Percentiles rank a stretch among this genome's conserved stretches.
phyloP scores from a whole-genome alignment of 2,888 invertebrate species.

The Halocaridina rubra region DNA sequence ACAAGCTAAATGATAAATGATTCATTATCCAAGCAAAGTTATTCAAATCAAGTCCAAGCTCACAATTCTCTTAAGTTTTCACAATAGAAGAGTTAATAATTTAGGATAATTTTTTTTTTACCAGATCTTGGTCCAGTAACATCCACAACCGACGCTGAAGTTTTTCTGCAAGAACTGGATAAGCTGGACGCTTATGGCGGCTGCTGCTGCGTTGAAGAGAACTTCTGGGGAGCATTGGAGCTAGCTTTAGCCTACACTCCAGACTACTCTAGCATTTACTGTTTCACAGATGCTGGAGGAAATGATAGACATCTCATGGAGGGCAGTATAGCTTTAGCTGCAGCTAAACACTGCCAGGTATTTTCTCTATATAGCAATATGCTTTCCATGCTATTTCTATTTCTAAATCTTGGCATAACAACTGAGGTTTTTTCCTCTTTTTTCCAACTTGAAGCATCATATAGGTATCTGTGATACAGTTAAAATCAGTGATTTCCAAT shows the following conservation, averaged over 20 bases:
- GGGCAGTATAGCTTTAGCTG: constrained; percentile 34
- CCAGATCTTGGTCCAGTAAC: constrained; percentile 35
- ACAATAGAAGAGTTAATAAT: too few species aligned
- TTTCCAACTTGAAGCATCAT: not conserved
- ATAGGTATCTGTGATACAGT: not conserved
- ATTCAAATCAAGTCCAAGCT: too few species aligned
- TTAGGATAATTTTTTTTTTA: too few species aligned
- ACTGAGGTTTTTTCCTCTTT: not conserved
- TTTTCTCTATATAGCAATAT: not conserved
- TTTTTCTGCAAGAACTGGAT: constrained; percentile 24
- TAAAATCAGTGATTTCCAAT: not conserved
- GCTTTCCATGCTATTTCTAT: not conserved
- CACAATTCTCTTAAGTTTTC: too few species aligned
- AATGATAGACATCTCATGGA: constrained; percentile 45
- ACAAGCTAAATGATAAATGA: too few species aligned
- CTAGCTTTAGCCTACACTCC: constrained; percentile 29
- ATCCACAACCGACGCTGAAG: constrained; percentile 1
- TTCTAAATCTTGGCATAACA: not conserved
- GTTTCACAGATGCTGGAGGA: constrained; percentile 47
- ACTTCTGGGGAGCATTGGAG: constrained; percentile 44
- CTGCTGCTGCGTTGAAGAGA: constrained; percentile 45
- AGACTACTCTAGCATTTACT: constrained; percentile 38
- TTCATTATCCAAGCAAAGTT: too few species aligned
- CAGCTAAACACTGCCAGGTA: constrained; percentile 34
- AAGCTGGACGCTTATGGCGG: not conserved